Evolutionary conservation across 2,888 invertebrate species (phyloP), one percentile per base, ranked within the genome.

Genomic region (Tipula unca): DNA sequence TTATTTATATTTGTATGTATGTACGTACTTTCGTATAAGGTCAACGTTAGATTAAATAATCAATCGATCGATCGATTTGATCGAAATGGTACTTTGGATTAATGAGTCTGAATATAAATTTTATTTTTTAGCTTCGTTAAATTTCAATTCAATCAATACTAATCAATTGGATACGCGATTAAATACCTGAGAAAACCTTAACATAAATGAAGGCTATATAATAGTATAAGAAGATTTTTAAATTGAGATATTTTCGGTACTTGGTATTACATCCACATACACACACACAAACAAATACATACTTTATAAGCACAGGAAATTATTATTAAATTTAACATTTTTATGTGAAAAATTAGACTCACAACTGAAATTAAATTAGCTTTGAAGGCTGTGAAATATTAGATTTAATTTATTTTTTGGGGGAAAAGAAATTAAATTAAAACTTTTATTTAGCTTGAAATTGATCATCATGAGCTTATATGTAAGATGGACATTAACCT

Each of bases 361-460:
- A 25, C 69, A 69, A 25, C 25, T 69, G 20, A 69, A 48, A 69
- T 69, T 69, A 25, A 69, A 69, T 69, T 48, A 48, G 48, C 6
- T 48, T 48, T 69, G 69, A 69, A 69, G 69, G 69, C 69, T 69
- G 69, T 69, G 69, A 69, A 69, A 69, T 69, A 69, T 69, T 69
- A 69, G 69, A 69, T 6, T 69, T 69, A 69, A 69, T 69, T 69
- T 48, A 17, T 42, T n/a, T n/a, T 54, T 36, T 3, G 39, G 39
- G 1, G 10, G 2, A 36, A 39, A 1, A 10, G 69, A 69, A 69
- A 69, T 69, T 69, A 69, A 69, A 69, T 69, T 69, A 69, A 69
- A 25, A 69, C 13, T 69, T 69, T 69, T 69, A 69, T 69, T 69
- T 69, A 69, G 69, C 69, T 69, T 69, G 69, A 69, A 69, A 69